A percentile compares a stretch with the other conserved stretches of the same genome.
Conservation (phyloP, 2,888 invertebrate genomes). For the Lacanobia oleracea region DNA sequence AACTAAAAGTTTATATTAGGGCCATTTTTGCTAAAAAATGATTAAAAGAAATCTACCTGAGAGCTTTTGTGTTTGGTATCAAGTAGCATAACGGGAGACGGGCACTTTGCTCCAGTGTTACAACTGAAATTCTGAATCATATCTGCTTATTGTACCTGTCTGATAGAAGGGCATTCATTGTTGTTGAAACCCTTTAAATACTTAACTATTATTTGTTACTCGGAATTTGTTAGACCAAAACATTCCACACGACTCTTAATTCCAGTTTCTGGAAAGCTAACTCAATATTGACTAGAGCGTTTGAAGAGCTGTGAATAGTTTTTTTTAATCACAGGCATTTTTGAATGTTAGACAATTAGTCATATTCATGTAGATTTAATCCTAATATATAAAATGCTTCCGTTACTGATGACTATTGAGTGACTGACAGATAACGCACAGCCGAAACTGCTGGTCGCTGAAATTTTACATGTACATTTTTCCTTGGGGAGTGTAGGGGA, state of each 20-base stretch:
- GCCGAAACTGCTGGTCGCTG: no score
- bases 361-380: no score
- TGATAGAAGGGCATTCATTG: not conserved
- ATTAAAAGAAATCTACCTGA: slow-evolving; percentile 10
- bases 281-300: no score
- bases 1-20: not conserved
- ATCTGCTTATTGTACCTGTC: slow-evolving; percentile 8
- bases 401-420: no score
- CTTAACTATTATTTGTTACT: not conserved
- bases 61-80: slow-evolving; percentile 22
- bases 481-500: no score
- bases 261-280: no score
- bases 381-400: no score
- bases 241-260: not conserved
- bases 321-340: not conserved
- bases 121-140: slow-evolving; percentile 5
- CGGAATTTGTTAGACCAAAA: not conserved
- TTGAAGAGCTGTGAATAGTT: no score
- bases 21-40: not conserved
- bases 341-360: no score
- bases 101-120: slow-evolving; percentile 3
- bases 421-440: no score
- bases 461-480: no score
- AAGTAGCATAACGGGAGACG: slow-evolving; percentile 34
- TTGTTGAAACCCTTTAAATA: not conserved